A percentile compares a stretch with the other conserved stretches of the same genome.
Conservation (phyloP, 2,888 invertebrate genomes). For the Cryptocephalus primarius region DNA sequence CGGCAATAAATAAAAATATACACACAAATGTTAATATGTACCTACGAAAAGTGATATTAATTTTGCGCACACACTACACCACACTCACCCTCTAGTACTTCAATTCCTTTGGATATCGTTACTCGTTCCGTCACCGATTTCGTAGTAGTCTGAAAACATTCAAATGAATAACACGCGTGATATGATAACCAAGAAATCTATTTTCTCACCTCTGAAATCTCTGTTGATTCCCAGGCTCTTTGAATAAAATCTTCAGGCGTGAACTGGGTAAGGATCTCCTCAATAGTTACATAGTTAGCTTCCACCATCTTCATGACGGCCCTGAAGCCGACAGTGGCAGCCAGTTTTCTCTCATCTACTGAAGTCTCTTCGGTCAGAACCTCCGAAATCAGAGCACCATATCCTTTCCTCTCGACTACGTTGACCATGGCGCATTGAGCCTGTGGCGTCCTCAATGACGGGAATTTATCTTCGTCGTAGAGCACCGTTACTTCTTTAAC, state of each 20-base stretch:
- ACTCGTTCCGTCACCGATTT: slow-evolving; percentile 37
- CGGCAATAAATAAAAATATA: slow-evolving; percentile 1
- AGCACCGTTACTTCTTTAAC: slow-evolving; percentile 67
- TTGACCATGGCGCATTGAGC: slow-evolving; percentile 78
- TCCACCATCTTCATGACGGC: slow-evolving; percentile 82
- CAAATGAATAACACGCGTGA: too few species aligned
- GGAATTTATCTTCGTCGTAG: slow-evolving; percentile 69
- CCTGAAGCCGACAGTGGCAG: slow-evolving; percentile 72
- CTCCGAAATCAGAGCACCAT: slow-evolving; percentile 69
- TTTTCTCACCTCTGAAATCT: slow-evolving; percentile 49
- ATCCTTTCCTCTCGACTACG: slow-evolving; percentile 73
- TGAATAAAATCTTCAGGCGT: slow-evolving; percentile 75
- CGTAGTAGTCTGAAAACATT: slow-evolving; percentile 30
- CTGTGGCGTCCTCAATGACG: slow-evolving; percentile 66
- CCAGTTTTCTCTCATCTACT: slow-evolving; percentile 64
- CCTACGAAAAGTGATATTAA: neutral
- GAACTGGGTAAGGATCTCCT: slow-evolving; percentile 74
- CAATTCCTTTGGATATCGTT: slow-evolving; percentile 37
- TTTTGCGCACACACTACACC: slow-evolving; percentile 4
- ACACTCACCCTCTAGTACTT: slow-evolving; percentile 38
- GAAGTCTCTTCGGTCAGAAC: slow-evolving; percentile 71
- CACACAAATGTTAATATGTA: slow-evolving; percentile 1
- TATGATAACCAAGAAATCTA: too few species aligned
- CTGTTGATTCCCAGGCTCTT: slow-evolving; percentile 68
- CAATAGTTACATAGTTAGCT: slow-evolving; percentile 66